phyloP scores from a whole-genome alignment of 2,797 vertebrate genomes.

The Decapterus maruadsi region DNA sequence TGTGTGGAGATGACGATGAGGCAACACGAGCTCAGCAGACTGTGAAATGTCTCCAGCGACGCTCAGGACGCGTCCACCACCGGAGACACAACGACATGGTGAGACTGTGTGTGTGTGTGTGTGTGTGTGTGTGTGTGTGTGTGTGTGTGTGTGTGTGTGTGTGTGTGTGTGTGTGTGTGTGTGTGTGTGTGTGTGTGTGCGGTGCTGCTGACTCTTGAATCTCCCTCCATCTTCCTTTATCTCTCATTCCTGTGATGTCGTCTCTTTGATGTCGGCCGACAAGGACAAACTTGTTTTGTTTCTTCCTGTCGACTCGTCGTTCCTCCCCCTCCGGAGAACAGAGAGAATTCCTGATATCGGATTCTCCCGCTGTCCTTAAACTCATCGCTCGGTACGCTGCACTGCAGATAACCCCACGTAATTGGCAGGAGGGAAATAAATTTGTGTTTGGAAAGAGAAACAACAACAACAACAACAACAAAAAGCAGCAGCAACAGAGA shows the following conservation, averaged over 20 bases:
- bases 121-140: constrained; percentile 66
- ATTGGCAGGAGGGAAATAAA: neutral
- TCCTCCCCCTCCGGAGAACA: constrained; percentile 27
- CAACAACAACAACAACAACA: neutral
- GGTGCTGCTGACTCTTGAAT: constrained; percentile 87
- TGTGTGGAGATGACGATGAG: constrained; percentile 60
- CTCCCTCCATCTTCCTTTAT: constrained; percentile 31
- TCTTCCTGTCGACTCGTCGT: constrained; percentile 41
- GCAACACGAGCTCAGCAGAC: constrained; percentile 73
- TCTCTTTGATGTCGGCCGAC: constrained; percentile 66
- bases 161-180: constrained; percentile 71
- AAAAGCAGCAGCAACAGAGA: neutral
- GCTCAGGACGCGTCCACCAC: constrained; percentile 65
- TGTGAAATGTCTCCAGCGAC: constrained; percentile 78
- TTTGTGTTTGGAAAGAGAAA: neutral
- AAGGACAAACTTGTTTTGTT: constrained; percentile 70
- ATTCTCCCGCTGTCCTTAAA: constrained; percentile 42
- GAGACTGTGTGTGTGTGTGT: constrained; percentile 63
- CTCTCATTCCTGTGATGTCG: constrained; percentile 57
- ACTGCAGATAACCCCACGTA: constrained; percentile 52
- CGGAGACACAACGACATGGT: constrained; percentile 67
- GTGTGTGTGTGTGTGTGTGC: constrained; percentile 76
- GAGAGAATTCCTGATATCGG: constrained; percentile 15
- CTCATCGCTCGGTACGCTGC: constrained; percentile 35
- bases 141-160: constrained; percentile 66